Percentiles rank a stretch among this genome's conserved stretches.
phyloP scores from a whole-genome alignment of 2,888 invertebrate species.

The Aphrophora alni region DNA sequence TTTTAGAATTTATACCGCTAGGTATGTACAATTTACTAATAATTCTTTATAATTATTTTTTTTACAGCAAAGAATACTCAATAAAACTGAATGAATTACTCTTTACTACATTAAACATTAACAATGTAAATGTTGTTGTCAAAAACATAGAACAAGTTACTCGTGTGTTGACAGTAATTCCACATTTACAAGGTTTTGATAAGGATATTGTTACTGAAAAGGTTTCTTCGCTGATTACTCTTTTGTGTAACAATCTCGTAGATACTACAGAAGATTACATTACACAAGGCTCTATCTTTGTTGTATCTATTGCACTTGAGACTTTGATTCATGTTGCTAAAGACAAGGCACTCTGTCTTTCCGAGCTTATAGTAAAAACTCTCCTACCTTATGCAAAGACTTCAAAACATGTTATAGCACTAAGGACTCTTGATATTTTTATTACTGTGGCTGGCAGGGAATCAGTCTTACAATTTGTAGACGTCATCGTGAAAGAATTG shows the following conservation, averaged over 20 bases:
- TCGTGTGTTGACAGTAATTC: not conserved
- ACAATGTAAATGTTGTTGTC: not conserved
- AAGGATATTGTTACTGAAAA: not conserved
- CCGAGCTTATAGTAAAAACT: not conserved
- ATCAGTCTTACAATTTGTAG: conserved; percentile 54
- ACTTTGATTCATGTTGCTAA: not conserved
- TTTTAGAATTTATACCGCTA: too few species aligned
- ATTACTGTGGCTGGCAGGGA: conserved; percentile 59
- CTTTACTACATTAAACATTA: not conserved
- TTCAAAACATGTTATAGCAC: conserved; percentile 57
- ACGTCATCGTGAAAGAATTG: conserved; percentile 58
- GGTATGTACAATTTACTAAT: too few species aligned
- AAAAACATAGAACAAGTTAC: not conserved
- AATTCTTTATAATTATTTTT: not conserved
- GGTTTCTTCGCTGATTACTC: not conserved
- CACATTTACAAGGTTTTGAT: not conserved
- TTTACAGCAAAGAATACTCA: not conserved
- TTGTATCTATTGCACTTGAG: not conserved
- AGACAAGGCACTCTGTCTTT: not conserved
- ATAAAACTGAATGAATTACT: not conserved
- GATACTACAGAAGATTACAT: not conserved
- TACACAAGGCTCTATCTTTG: not conserved
- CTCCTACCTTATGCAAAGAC: not conserved
- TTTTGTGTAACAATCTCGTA: not conserved
- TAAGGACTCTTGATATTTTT: conserved; percentile 65